Base-by-base conservation (phyloP, 1,140 invertebrate genomes). In the Dreissena rostriformis region DNA sequence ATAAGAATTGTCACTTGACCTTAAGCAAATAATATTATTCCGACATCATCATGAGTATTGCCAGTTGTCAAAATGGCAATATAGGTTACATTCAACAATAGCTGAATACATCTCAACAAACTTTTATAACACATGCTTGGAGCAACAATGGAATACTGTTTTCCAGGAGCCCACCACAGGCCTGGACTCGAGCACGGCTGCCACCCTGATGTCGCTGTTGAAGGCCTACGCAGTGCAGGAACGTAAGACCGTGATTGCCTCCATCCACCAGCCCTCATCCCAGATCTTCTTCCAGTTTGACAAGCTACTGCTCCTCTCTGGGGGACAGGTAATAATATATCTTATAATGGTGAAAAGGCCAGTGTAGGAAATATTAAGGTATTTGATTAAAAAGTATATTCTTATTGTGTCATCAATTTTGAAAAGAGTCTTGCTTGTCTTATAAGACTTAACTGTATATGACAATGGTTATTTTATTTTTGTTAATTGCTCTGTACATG, bases 91-190 rank as follows among this genome's bases (percentile, higher is more conserved):
- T 39, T 5, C 4, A 39, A 39, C 39, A 5, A 39, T 39, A 39
- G 39, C 39, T 39, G 39, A 39, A 39, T 39, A 39, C 39, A 39
- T 39, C 39, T 5, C 39, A 39, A 39, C 24, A 63, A 2, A 63
- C 2, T 26, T 63, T 7, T 22, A 26, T 22, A 63, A 63, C 61
- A 63, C 19, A 63, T 2, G 61, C 24, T 63, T 7, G 4, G 2
- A 2, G 8, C 39, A 28, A 53, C 19, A 19, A 51, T 8, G n/a
- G 19, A 70, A 55, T 53, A 22, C 24, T n/a, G 14, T 57, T 67
- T 78, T 88, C 5, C 88, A 97, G 97, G 97, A 97, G 92, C 97
- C 97, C 28, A 97, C 97, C 1, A 97, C 97, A 52, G 97, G 97
- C 4, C 93, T 98, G 82, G 97, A 98, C 92, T 97, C 97, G 14